These are phyloP conservation scores for Polyergus mexicanus DNA, from an alignment of 1,140 invertebrate genomes.

Conservation along the genomic window DNA sequence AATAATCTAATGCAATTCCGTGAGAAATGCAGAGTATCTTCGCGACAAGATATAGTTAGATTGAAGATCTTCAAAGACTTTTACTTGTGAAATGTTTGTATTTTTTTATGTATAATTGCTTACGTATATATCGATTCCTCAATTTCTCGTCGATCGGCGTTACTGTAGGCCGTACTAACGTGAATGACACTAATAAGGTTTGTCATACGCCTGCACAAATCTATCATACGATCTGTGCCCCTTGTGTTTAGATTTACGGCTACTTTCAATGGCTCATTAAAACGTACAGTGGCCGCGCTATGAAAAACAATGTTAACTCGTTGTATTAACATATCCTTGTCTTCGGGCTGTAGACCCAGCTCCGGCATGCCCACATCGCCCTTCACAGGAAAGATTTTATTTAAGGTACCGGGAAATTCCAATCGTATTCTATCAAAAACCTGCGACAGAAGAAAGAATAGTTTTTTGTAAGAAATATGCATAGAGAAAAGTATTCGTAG, in stretches of 20 bases:
- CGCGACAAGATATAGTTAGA: too few relatives aligned
- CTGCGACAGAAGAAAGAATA: slow-evolving; percentile 83
- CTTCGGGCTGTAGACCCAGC: slow-evolving; percentile 89
- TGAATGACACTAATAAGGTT: slow-evolving; percentile 92
- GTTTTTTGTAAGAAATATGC: neutral
- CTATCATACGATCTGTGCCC: slow-evolving; percentile 90
- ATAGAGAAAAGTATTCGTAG: too few relatives aligned
- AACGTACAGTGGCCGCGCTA: slow-evolving; percentile 94
- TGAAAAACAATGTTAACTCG: slow-evolving; percentile 96
- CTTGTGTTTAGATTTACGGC: slow-evolving; percentile 91
- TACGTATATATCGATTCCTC: slow-evolving; percentile 91
- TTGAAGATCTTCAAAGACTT: too few relatives aligned
- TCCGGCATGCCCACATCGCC: slow-evolving; percentile 90
- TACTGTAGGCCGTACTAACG: slow-evolving; percentile 96
- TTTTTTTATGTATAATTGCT: slow-evolving; percentile 22
- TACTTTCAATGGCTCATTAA: slow-evolving; percentile 91
- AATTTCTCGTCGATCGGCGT: slow-evolving; percentile 90
- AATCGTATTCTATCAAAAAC: slow-evolving; percentile 91
- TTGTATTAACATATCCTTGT: slow-evolving; percentile 88
- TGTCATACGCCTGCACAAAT: slow-evolving; percentile 90
- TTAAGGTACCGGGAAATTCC: slow-evolving; percentile 89
- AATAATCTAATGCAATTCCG: too few relatives aligned
- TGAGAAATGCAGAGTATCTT: too few relatives aligned
- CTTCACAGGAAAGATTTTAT: slow-evolving; percentile 92
- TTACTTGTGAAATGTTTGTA: too few relatives aligned